Evolutionary conservation across 2,888 invertebrate genomes (phyloP).

Genomic region (Sabatieria punctata): DNA sequence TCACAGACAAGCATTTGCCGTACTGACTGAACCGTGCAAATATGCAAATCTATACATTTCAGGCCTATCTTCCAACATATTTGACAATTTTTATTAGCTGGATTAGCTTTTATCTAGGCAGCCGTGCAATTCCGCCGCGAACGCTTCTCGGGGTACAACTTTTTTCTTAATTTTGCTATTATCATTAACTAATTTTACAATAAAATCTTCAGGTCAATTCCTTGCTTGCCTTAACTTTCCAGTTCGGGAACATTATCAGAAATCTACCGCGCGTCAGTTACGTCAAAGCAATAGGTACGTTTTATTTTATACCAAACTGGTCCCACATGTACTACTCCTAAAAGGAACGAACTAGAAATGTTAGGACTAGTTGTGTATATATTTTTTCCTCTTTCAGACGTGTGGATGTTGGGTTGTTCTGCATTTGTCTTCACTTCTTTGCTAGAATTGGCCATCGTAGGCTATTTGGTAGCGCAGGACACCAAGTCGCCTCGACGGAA

Average conservation of each 20-base stretch:
- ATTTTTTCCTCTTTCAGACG: too few relatives aligned
- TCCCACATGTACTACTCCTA: too few relatives aligned
- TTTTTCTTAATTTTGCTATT: too few relatives aligned
- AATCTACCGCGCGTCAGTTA: conserved; percentile 1
- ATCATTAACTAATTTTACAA: neutral
- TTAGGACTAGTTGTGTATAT: too few relatives aligned
- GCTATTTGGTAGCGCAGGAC: neutral
- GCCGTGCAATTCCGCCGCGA: conserved; percentile 27
- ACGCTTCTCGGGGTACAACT: conserved; percentile 30
- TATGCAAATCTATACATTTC: neutral
- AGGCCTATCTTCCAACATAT: conserved; percentile 29
- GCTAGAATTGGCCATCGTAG: neutral
- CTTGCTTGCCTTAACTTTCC: conserved; percentile 3
- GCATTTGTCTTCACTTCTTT: conserved; percentile 9
- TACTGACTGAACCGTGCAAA: too few relatives aligned
- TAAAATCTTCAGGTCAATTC: conserved; percentile 6
- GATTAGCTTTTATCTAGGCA: conserved; percentile 26
- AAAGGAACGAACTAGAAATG: too few relatives aligned
- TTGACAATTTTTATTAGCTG: conserved; percentile 29
- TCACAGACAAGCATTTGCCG: too few relatives aligned
- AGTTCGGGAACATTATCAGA: too few relatives aligned
- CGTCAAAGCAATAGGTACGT: neutral
- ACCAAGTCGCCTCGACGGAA: neutral
- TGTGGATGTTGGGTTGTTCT: too few relatives aligned
- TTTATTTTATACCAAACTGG: too few relatives aligned